Base-by-base conservation (phyloP, 2,888 invertebrate species). In the Noctua janthe region DNA sequence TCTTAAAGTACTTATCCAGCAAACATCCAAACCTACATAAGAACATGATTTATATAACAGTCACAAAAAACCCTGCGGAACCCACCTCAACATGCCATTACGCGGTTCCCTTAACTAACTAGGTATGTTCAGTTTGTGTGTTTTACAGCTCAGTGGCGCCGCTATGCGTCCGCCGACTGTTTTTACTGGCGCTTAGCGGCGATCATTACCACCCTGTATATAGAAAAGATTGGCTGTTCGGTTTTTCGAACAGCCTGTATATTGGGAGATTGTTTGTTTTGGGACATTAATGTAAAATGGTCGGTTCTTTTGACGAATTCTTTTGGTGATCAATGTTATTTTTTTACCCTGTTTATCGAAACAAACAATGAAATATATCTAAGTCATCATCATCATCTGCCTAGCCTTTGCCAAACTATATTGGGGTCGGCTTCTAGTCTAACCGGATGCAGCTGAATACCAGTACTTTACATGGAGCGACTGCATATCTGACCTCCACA, bases 61-160 rank as follows among this genome's bases (percentile, higher is more conserved):
- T 2, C 17, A 17, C 3, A 64, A 64, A 64, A 64, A 64, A 35
- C 1, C 35, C 35, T 80, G 76, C 89, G 71, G 90, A 78, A 89
- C 89, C 79, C 29, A 54, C 56, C 15, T 17, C 29, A 47, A n/a
- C n/a, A 56, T 13, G 56, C 64, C 66, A 66, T 69, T 10, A 72
- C 64, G n/a, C 23, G 66, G 74, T 77, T 72, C 56, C 56, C 67
- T 64, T 72, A 66, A 77, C 89, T 89, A 87, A 90, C 89, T 86
- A 84, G 87, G 81, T 79, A 81, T 78, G 88, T 64, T 84, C 89
- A 90, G 87, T 90, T 89, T 89, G 89, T 90, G 84, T 89, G 89
- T 88, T 87, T 90, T 89, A 84, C 89, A 87, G 88, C 89, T 90
- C 84, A 90, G 76, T 83, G 84, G 82, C 71, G 85, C 75, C 72